Evolutionary conservation across 2,888 invertebrate species (phyloP).

Genomic region (Hesperia comma): DNA sequence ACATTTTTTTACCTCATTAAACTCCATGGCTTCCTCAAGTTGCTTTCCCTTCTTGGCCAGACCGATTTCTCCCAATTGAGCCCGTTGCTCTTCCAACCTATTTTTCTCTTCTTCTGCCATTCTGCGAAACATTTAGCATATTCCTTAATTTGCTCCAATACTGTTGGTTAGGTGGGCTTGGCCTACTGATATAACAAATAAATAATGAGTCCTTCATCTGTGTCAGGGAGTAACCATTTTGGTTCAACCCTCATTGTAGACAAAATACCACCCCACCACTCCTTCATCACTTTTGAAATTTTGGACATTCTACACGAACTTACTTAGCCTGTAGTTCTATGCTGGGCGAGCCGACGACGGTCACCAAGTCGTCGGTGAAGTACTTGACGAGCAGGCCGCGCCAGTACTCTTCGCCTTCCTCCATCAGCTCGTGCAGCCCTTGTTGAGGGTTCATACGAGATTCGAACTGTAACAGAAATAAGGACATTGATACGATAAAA

Average conservation of each 20-base stretch:
- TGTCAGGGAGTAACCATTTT: no score
- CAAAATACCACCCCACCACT: no score
- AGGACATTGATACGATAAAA: not conserved
- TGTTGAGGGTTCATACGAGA: slow-evolving; percentile 87
- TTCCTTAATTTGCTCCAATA: not conserved
- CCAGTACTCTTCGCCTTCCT: slow-evolving; percentile 88
- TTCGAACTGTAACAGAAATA: slow-evolving; percentile 79
- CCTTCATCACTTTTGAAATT: no score
- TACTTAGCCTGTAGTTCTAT: slow-evolving; percentile 70
- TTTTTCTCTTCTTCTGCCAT: slow-evolving; percentile 89
- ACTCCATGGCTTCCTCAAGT: slow-evolving; percentile 87
- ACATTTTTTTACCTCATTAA: slow-evolving; percentile 86
- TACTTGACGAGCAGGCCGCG: slow-evolving; percentile 86
- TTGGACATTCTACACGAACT: slow-evolving; percentile 38
- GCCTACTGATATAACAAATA: no score
- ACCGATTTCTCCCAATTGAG: slow-evolving; percentile 87
- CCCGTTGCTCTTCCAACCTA: slow-evolving; percentile 87
- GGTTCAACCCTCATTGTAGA: no score
- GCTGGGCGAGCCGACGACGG: slow-evolving; percentile 85
- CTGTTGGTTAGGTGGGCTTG: no score
- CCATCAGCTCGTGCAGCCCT: slow-evolving; percentile 84
- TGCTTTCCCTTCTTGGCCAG: slow-evolving; percentile 85
- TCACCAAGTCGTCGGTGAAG: slow-evolving; percentile 85
- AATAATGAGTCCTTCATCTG: no score
- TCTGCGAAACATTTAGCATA: slow-evolving; percentile 55